Percentiles rank a stretch among this genome's conserved stretches.
Conservation (phyloP, 2,888 invertebrate genomes). For the Parascotia fuliginaria region DNA sequence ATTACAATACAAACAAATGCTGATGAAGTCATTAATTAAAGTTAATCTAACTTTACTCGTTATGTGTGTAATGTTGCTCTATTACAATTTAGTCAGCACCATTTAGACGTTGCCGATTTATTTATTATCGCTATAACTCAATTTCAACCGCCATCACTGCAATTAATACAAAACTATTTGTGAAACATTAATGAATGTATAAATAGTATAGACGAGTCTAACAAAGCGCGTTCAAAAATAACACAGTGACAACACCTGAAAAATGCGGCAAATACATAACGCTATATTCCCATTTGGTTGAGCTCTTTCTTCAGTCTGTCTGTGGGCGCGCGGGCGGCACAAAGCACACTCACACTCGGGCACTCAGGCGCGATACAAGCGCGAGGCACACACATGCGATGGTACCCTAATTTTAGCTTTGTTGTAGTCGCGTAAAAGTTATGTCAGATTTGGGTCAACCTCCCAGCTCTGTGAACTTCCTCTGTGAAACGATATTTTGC, state of each 20-base stretch:
- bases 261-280: not conserved
- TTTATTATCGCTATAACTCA: too few relatives aligned
- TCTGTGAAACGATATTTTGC: not conserved
- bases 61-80: too few relatives aligned
- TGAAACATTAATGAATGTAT: too few relatives aligned
- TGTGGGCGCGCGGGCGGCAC: not conserved
- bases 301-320: not conserved
- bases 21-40: not conserved
- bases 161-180: too few relatives aligned
- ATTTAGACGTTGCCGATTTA: too few relatives aligned
- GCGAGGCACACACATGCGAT: not conserved
- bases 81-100: too few relatives aligned
- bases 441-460: slow-evolving; percentile 10
- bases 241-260: not conserved
- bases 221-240: too few relatives aligned
- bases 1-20: not conserved
- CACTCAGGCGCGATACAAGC: not conserved
- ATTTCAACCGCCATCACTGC: too few relatives aligned
- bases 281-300: not conserved
- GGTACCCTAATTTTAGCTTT: slow-evolving; percentile 16
- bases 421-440: slow-evolving; percentile 14
- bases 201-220: too few relatives aligned
- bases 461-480: not conserved
- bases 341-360: not conserved
- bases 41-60: too few relatives aligned